Conservation (phyloP, 2,113 vertebrate species). For the Lagopus leucura region DNA sequence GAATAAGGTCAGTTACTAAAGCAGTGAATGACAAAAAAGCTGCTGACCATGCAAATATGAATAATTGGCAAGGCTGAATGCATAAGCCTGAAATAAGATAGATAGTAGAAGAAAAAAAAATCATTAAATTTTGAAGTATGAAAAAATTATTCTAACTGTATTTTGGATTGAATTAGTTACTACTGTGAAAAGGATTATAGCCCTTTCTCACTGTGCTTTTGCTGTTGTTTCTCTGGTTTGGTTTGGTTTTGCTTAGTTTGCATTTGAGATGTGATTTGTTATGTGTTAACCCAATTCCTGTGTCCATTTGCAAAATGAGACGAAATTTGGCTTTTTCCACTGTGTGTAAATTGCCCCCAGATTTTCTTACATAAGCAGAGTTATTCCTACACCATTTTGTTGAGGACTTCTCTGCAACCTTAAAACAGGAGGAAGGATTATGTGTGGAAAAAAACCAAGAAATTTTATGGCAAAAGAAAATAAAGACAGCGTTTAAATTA, state of each 20-base stretch:
- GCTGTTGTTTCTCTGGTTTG: background rate
- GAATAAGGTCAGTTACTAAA: background rate
- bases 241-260: background rate
- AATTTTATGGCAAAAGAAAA: background rate
- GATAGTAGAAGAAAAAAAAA: background rate
- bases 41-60: background rate
- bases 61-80: background rate
- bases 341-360: background rate
- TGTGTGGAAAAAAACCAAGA: background rate
- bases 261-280: background rate
- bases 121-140: background rate
- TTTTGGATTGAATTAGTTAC: background rate
- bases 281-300: background rate
- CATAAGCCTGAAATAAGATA: background rate
- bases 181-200: fast-evolving
- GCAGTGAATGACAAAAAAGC: background rate
- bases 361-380: background rate
- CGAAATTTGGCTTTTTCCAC: background rate
- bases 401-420: background rate
- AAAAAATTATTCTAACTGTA: background rate
- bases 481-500: background rate
- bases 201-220: background rate
- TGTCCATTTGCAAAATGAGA: background rate
- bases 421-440: background rate
- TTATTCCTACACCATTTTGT: background rate